Conservation (phyloP, 2,113 vertebrate genomes). For the Onychostoma macrolepis region DNA sequence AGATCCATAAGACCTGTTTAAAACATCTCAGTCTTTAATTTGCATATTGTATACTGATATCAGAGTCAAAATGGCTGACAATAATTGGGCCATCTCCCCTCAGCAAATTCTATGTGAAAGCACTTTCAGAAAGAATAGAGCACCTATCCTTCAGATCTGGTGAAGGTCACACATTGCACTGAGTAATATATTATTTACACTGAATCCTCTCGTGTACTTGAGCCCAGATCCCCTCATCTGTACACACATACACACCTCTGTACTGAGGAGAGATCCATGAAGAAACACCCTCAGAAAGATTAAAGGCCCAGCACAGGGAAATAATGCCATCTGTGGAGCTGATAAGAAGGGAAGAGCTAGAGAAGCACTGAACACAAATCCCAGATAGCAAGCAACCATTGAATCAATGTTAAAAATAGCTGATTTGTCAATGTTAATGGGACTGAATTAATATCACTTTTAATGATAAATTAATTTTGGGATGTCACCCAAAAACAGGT, state of each 20-base stretch:
- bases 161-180: slow-evolving; percentile 49
- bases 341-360: background rate
- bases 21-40: background rate
- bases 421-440: no score
- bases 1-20: background rate
- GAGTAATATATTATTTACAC: slow-evolving; percentile 36
- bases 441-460: no score
- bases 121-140: background rate
- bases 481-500: background rate
- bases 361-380: background rate
- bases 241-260: background rate
- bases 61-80: slow-evolving; percentile 1
- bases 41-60: background rate
- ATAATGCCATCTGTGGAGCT: background rate
- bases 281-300: background rate
- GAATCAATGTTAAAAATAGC: no score
- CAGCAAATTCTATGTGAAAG: background rate
- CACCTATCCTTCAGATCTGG: slow-evolving; percentile 36
- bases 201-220: slow-evolving; percentile 12
- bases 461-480: no score
- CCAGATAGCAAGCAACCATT: no score
- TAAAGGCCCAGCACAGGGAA: background rate
- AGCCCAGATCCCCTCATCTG: background rate
- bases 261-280: background rate
- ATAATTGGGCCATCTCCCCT: background rate